Percentiles rank a stretch among this genome's conserved stretches.
phyloP scores from a whole-genome alignment of 2,888 invertebrate species.

The Disparrhopalites patrizii region DNA sequence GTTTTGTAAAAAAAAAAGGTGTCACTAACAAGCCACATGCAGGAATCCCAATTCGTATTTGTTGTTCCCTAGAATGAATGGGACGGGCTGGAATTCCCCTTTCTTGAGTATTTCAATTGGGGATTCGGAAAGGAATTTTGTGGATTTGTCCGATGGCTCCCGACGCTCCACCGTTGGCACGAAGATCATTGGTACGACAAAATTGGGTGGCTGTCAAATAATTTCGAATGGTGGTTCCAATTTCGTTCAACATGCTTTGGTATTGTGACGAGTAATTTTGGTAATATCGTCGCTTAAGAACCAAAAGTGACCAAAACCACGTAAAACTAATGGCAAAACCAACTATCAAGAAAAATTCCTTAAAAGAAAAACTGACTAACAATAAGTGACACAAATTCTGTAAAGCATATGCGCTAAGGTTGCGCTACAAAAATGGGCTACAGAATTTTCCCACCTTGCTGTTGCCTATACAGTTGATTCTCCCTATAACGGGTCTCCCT shows the following conservation, averaged over 20 bases:
- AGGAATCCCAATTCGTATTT: not conserved
- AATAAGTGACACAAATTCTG: too few relatives aligned
- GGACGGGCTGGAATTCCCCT: slow-evolving; percentile 7
- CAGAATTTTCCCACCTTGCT: too few relatives aligned
- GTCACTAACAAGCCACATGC: not conserved
- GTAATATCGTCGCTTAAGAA: too few relatives aligned
- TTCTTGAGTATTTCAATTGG: not conserved
- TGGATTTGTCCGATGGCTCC: not conserved
- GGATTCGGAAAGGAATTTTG: not conserved
- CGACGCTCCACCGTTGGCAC: slow-evolving; percentile 7
- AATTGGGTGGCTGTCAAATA: not conserved
- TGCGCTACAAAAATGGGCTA: too few relatives aligned
- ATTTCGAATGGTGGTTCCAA: not conserved
- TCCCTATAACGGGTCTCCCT: too few relatives aligned
- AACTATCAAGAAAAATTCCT: not conserved
- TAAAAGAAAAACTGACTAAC: not conserved
- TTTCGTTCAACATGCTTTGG: not conserved
- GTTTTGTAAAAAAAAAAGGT: slow-evolving; percentile 2
- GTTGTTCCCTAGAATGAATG: slow-evolving; percentile 10
- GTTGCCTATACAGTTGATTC: too few relatives aligned
- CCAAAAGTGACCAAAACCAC: too few relatives aligned
- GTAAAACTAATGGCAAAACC: not conserved
- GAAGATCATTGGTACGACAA: slow-evolving; percentile 12
- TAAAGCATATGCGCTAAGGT: too few relatives aligned
- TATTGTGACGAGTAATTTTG: not conserved